Base-by-base conservation (phyloP, 2,797 vertebrate species). In the Eulemur mongoz region DNA sequence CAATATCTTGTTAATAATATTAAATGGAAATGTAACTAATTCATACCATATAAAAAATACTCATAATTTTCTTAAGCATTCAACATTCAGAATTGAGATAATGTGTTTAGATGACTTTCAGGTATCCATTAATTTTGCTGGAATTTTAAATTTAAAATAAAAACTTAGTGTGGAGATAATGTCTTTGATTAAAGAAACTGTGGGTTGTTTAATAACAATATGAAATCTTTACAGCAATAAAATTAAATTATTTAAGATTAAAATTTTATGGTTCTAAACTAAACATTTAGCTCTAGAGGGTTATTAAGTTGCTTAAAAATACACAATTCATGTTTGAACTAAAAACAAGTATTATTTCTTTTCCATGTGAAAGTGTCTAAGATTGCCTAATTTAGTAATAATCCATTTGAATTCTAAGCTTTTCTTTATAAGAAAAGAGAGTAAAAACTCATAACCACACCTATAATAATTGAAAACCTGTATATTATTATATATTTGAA, bases 401-500 rank as follows among this genome's bases (percentile, higher is more conserved):
- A 85, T 22, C 20, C 9, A 25, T 69, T 94, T 70, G 20, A 82
- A 80, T 59, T 94, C 83, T 86, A 70, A 93, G 17, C 1, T 88
- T 75, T 78, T 65, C 61, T 93, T 83, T 83, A 76, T 69, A 54
- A 50, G 25, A 57, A 82, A 84, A 5, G n/a, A 89, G 40, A 65
- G 82, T 45, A 92, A 92, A 92, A 87, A 35, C 25, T 27, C 38
- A 69, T 69, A 75, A 82, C 14, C 25, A 76, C 2, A 72, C 48
- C 2, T 59, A 22, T 89, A 80, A 40, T 75, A 95, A 93, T 88
- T 89, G 91, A 82, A 95, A 86, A 82, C 40, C 45, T 93, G 2
- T 85, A n/a, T 43, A 7, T 94, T 95, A 86, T 48, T 69, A 59
- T 82, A 20, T 76, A 78, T 89, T 96, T 97, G 52, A 91, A 93